Conservation (phyloP, 2,888 invertebrate species). For the Tetropium fuscum region DNA sequence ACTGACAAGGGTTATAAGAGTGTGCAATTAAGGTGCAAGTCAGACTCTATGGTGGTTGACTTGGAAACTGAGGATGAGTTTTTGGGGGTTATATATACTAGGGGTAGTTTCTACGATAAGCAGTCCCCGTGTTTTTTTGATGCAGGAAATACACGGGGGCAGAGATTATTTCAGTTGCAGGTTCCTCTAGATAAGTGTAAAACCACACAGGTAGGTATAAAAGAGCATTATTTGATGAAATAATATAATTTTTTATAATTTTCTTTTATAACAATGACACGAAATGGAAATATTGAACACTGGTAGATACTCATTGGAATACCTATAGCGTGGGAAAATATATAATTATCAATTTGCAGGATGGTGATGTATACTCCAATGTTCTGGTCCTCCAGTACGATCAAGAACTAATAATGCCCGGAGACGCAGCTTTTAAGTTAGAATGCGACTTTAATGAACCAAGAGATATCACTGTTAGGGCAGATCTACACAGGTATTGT, state of each 20-base stretch:
- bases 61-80: conserved; percentile 70
- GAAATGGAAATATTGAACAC: too few relatives aligned
- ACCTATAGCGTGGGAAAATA: too few relatives aligned
- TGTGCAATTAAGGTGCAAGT: conserved; percentile 70
- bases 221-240: too few relatives aligned
- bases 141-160: conserved; percentile 62
- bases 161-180: conserved; percentile 68
- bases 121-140: conserved; percentile 71
- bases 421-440: conserved; percentile 74
- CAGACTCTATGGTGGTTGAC: conserved; percentile 68
- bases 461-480: conserved; percentile 68
- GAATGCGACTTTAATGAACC: conserved; percentile 74
- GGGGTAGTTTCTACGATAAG: conserved; percentile 72
- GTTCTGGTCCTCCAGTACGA: conserved; percentile 76
- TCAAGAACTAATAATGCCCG: conserved; percentile 74
- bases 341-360: too few relatives aligned
- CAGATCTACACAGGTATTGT: conserved; percentile 64
- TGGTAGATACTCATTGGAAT: too few relatives aligned
- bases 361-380: conserved; percentile 71
- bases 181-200: conserved; percentile 71
- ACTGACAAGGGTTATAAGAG: conserved; percentile 70
- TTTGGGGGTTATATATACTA: conserved; percentile 73
- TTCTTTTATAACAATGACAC: too few relatives aligned
- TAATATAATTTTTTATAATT: background rate
- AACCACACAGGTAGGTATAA: conserved; percentile 65